A percentile compares a stretch with the other conserved stretches of the same genome.
Conservation (phyloP, 2,888 invertebrate species). For the Drosophila rellima region DNA sequence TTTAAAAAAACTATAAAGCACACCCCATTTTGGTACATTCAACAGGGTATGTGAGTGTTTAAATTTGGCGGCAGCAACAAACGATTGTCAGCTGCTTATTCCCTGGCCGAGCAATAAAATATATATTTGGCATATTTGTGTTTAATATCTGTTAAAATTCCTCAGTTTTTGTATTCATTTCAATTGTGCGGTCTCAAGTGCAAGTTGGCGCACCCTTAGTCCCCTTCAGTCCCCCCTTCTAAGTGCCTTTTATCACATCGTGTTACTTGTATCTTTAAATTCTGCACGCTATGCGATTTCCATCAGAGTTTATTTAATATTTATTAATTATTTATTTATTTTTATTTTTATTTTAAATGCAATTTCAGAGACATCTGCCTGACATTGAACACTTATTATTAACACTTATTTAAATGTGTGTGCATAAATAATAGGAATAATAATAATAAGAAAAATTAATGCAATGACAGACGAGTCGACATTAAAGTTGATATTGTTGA, state of each 20-base stretch:
- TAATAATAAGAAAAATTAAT: conserved; percentile 28
- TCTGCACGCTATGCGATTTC: conserved; percentile 42
- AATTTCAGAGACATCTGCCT: conserved; percentile 39
- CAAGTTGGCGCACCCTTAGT: conserved; percentile 36
- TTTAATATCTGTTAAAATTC: conserved; percentile 57
- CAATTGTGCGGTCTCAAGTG: conserved; percentile 53
- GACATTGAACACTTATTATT: conserved; percentile 63
- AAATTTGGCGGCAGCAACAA: conserved; percentile 66
- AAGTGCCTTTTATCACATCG: neutral
- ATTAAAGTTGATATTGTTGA: conserved; percentile 27
- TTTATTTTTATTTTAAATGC: conserved; percentile 46
- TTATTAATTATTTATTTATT: neutral
- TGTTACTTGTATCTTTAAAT: conserved; percentile 18
- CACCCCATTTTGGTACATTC: neutral
- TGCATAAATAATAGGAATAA: conserved; percentile 33
- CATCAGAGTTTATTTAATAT: conserved; percentile 14
- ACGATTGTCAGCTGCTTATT: conserved; percentile 55
- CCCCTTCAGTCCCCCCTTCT: no score
- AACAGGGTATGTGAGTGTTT: conserved; percentile 28
- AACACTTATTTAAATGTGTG: conserved; percentile 24
- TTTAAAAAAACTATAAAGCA: no score
- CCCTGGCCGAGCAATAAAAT: conserved; percentile 52
- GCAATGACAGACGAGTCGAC: conserved; percentile 39
- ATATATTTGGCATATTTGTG: conserved; percentile 58
- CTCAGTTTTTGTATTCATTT: conserved; percentile 58